Conservation (phyloP, 2,113 vertebrate genomes). For the Oxyura jamaicensis region DNA sequence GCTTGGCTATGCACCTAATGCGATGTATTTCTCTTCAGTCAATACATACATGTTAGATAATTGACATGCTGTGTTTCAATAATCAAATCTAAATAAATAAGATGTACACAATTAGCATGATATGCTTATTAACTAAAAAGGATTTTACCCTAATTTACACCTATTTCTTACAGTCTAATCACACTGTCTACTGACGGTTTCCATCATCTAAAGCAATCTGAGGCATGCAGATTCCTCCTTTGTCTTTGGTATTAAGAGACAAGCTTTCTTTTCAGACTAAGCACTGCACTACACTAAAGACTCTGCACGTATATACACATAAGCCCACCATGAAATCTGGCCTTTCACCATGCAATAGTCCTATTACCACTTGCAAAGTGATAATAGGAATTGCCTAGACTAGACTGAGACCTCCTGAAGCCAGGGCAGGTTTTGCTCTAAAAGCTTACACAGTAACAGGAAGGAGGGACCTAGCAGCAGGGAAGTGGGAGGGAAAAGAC, state of each 20-base stretch:
- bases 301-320: accelerated
- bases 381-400: not conserved
- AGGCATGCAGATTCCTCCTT: not conserved
- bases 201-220: not conserved
- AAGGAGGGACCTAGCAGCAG: not conserved
- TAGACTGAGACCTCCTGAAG: not conserved
- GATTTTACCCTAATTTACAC: not conserved
- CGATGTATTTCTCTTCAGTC: not conserved
- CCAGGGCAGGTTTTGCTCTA: not conserved
- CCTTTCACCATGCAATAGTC: not conserved
- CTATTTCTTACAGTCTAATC: not conserved
- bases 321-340: not conserved
- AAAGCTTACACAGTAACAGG: not conserved
- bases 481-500: not conserved
- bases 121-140: not conserved
- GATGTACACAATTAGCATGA: not conserved
- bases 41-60: not conserved
- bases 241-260: not conserved
- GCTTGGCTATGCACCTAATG: not conserved
- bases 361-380: not conserved
- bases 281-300: not conserved
- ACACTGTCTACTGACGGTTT: not conserved
- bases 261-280: not conserved
- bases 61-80: not conserved
- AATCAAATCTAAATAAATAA: not conserved